These are phyloP conservation scores for Bombus pascuorum DNA, from an alignment of 1,140 invertebrate genomes.

Conservation along the genomic window DNA sequence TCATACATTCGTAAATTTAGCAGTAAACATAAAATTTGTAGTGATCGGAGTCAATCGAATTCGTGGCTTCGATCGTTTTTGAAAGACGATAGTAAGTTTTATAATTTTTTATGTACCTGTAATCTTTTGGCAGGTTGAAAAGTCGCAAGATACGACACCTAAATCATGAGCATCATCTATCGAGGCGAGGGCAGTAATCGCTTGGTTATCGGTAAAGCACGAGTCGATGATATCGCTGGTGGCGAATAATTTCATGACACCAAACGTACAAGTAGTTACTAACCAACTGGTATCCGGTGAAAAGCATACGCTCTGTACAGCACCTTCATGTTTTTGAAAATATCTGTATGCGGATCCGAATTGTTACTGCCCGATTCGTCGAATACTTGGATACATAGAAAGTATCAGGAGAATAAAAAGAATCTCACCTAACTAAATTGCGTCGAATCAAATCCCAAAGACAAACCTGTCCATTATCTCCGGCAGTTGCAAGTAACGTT, in stretches of 20 bases:
- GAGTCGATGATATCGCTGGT: slow-evolving; percentile 79
- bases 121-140: slow-evolving; percentile 79
- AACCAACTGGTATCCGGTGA: slow-evolving; percentile 87
- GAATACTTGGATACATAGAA: not conserved
- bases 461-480: slow-evolving; percentile 89
- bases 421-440: slow-evolving; percentile 84
- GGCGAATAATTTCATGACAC: slow-evolving; percentile 87
- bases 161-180: slow-evolving; percentile 89
- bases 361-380: not conserved
- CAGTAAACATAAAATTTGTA: not conserved
- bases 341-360: slow-evolving; percentile 78
- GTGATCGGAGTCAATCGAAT: no score
- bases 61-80: not conserved
- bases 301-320: slow-evolving; percentile 85
- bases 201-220: slow-evolving; percentile 77
- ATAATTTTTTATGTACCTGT: slow-evolving; percentile 64
- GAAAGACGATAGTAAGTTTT: not conserved
- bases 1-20: no score
- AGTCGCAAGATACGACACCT: slow-evolving; percentile 87
- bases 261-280: slow-evolving; percentile 86
- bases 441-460: slow-evolving; percentile 88
- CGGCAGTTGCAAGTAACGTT: slow-evolving; percentile 86
- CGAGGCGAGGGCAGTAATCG: slow-evolving; percentile 73
- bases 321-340: slow-evolving; percentile 87
- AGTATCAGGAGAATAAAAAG: no score